phyloP scores from a whole-genome alignment of 1,140 invertebrate species.

The Babylonia areolata region DNA sequence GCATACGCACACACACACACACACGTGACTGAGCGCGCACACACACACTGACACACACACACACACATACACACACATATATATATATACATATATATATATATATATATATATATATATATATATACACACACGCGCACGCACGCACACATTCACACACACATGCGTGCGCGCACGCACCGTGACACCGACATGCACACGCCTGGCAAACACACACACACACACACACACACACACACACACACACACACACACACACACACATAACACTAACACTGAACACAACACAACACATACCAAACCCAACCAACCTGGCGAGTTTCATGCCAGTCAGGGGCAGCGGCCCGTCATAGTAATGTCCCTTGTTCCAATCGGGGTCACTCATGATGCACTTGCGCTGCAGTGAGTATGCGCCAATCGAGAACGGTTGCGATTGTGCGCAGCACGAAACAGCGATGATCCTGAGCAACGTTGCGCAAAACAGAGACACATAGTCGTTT shows the following conservation, averaged over 20 bases:
- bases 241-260: no score
- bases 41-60: neutral
- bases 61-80: neutral
- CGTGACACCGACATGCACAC: no score
- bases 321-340: conserved; percentile 74
- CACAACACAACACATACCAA: conserved; percentile 50
- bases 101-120: neutral
- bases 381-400: conserved; percentile 75
- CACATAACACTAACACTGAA: no score
- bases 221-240: no score
- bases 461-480: no score
- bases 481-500: no score
- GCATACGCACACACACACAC: neutral
- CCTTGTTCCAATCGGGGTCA: conserved; percentile 76
- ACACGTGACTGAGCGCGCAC: neutral
- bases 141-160: no score
- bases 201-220: no score
- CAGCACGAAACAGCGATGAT: conserved; percentile 73
- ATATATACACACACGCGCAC: no score
- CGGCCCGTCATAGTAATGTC: conserved; percentile 71
- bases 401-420: conserved; percentile 75
- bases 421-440: conserved; percentile 73
- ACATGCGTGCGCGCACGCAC: no score
- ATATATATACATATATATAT: neutral
- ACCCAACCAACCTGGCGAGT: no score